Percentiles rank a stretch among this genome's conserved stretches.
Conservation (phyloP, 2,113 vertebrate species). For the Acrocephalus kingi region DNA sequence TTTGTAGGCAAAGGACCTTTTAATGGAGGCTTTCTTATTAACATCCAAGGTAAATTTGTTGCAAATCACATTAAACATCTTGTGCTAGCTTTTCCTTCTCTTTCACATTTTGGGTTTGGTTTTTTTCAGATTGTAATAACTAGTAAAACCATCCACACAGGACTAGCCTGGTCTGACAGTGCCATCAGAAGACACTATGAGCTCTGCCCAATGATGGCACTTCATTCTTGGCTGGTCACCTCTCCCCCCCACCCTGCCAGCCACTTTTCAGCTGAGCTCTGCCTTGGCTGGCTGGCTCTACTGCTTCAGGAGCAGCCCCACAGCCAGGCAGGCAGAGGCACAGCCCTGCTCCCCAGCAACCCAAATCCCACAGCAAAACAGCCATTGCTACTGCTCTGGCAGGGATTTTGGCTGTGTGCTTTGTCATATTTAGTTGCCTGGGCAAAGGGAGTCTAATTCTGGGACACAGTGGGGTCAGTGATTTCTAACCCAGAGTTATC, state of each 20-base stretch:
- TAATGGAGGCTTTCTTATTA: background rate
- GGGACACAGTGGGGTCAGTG: background rate
- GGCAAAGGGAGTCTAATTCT: background rate
- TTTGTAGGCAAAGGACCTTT: background rate
- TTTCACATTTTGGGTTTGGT: background rate
- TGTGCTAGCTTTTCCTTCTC: background rate
- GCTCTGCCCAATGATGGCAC: accelerated
- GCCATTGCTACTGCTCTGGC: accelerated
- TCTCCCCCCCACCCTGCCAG: background rate
- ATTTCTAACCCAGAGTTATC: background rate
- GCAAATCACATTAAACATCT: background rate
- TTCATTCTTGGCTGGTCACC: background rate
- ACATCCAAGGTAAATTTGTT: background rate
- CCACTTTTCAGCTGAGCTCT: accelerated
- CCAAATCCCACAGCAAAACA: accelerated
- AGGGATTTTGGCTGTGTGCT: background rate
- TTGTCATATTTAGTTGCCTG: background rate
- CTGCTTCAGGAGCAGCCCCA: background rate
- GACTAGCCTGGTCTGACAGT: background rate
- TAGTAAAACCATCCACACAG: background rate
- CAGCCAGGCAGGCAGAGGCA: background rate
- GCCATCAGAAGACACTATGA: background rate
- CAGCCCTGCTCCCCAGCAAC: background rate
- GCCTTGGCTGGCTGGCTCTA: background rate
- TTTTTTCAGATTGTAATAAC: background rate